Percentiles rank a stretch among this genome's conserved stretches.
These are phyloP conservation scores for Chionodraco myersi DNA, from an alignment of 2,113 vertebrate species.

Conservation along the genomic window DNA sequence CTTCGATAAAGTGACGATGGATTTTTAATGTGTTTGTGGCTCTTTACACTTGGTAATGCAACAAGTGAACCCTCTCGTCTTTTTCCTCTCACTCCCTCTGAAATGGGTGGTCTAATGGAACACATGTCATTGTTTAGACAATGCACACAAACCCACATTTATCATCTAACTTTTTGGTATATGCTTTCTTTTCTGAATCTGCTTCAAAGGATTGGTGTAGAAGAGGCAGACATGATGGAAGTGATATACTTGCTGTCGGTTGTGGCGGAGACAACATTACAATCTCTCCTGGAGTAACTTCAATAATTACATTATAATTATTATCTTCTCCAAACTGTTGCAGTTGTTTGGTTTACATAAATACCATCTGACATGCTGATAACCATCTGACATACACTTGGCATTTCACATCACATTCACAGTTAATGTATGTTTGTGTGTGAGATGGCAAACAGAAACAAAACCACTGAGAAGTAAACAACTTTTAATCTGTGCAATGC, in stretches of 20 bases:
- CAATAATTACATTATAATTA: background rate
- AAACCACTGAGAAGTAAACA: background rate
- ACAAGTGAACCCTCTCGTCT: slow-evolving; percentile 48
- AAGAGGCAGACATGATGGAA: slow-evolving; percentile 12
- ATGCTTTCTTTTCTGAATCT: slow-evolving; percentile 1
- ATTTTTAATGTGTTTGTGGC: slow-evolving; percentile 39
- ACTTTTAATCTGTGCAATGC: background rate
- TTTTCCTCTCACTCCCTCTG: background rate
- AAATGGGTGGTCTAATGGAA: slow-evolving; percentile 62
- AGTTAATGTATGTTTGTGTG: background rate
- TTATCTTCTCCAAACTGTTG: background rate
- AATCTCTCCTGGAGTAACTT: background rate
- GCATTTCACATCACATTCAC: slow-evolving; percentile 42
- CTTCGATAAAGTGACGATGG: slow-evolving; percentile 8
- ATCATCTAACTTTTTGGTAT: slow-evolving; percentile 21
- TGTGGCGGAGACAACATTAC: background rate
- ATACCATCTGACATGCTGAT: slow-evolving; percentile 29
- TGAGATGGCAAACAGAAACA: background rate
- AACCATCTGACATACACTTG: slow-evolving; percentile 39
- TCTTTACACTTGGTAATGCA: slow-evolving; percentile 23
- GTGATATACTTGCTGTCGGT: background rate
- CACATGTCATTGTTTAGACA: slow-evolving; percentile 57
- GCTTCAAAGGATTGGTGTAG: background rate
- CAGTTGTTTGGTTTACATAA: slow-evolving; percentile 24
- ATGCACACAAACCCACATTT: slow-evolving; percentile 32